Base-by-base conservation (phyloP, 2,113 vertebrate species). In the Harpagus bidentatus region DNA sequence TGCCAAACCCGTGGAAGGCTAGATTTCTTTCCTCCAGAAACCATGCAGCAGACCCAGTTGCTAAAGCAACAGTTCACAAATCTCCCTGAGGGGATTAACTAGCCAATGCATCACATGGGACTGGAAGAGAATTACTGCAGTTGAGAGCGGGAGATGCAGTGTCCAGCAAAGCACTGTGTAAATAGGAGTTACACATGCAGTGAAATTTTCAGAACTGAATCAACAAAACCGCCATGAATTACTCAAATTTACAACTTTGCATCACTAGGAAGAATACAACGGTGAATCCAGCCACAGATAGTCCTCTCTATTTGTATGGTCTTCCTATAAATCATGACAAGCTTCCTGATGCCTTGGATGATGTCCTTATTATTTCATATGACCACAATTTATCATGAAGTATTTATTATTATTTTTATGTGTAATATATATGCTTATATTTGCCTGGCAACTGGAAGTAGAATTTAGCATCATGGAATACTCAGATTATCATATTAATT, bases 401-500 rank as follows among this genome's bases (percentile, higher is more conserved):
- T 59, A 78, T 69, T 86, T 86, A 82, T 21, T 25, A 32, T 18
- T 65, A 10, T 8, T 84, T 84, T 85, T 47, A 50, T 79, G 56
- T 80, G 40, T 83, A 73, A 77, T 36, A 55, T 18, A 4, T 15
- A 63, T 77, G 40, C 36, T 74, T 65, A 20, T 53, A 53, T 85
- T 93, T 92, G 18, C 19, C 17, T 86, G 61, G 48, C 21, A 94
- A 82, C 7, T 26, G 10, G 92, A 94, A 90, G 31, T 32, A 93
- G 34, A 87, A 90, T 90, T 58, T 72, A 89, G 3, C 10, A 62
- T 90, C 22, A 28, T 87, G 43, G 61, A 82, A 88, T 91, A 93
- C 31, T 94, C 88, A 86, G 32, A 95, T 93, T 91, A 78, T 87
- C 74, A 70, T 90, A 93, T 94, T 97, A 98, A 97, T 72, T 90